Base-by-base conservation (phyloP, 2,888 invertebrate species). In the Drosophila setosimentum region DNA sequence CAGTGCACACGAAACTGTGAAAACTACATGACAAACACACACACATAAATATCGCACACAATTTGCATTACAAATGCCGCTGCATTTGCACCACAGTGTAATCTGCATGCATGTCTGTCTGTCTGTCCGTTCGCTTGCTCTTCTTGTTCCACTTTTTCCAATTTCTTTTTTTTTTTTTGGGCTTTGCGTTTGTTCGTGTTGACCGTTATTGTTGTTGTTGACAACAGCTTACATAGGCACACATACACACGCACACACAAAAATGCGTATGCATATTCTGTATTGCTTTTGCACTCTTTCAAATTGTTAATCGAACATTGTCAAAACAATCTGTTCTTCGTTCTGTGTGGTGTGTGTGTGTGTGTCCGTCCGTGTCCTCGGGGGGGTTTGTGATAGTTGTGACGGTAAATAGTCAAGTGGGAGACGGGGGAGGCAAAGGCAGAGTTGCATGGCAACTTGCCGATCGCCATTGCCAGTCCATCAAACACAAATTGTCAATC, bases 131-230 rank as follows among this genome's bases (percentile, higher is more conserved):
- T 49, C n/a, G 73, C 37, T 55, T 32, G 53, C 58, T 37, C 33
- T 51, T 79, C 64, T 68, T 78, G 78, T 53, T 76, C 78, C 72
- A 80, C 72, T 78, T 78, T 66, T 32, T 64, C 40, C 21, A 18
- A 45, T 42, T 50, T 45, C 33, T 62, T 62, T 33, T 37, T 72
- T 33, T 37, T 72, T 76, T 78, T 72, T 73, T 57, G 74, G 78
- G 77, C 57, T 69, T 78, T 63, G 67, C 69, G 68, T 72, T 74
- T 80, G 72, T 61, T 72, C 45, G 21, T 80, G 80, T 78, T 74
- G 84, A 77, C 87, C 87, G 82, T 78, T 79, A 66, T 73, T 81
- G 82, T 70, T 80, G 77, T 71, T 76, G 61, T 30, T 57, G 57
- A 68, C 61, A 62, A 62, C 61, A 48, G 63, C 57, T 59, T 66